These are phyloP conservation scores for Chrysoperla carnea DNA, from an alignment of 1,140 invertebrate species.

Conservation along the genomic window DNA sequence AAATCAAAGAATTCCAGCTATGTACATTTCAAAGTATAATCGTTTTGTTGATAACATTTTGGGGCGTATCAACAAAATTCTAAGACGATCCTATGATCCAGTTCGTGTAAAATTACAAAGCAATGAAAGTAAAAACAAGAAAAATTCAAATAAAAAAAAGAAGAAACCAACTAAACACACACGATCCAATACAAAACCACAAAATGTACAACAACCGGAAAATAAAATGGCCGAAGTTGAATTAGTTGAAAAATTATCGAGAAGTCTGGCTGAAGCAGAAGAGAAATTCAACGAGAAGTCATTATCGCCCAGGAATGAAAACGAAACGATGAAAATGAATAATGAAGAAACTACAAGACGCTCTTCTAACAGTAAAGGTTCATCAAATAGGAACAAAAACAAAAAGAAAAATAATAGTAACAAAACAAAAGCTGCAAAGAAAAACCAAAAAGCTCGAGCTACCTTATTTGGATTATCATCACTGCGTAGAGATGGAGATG, in stretches of 20 bases:
- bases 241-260: conserved; percentile 12
- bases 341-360: conserved; percentile 9
- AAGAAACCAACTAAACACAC: conserved; percentile 10
- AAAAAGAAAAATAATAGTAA: conserved; percentile 24
- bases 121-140: conserved; percentile 28
- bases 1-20: conserved; percentile 33
- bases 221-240: conserved; percentile 7
- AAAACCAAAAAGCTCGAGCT: conserved; percentile 45
- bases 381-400: conserved; percentile 1
- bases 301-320: conserved; percentile 7
- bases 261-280: conserved; percentile 11
- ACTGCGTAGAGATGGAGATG: conserved; percentile 54
- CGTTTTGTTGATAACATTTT: conserved; percentile 65
- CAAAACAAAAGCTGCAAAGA: conserved; percentile 26
- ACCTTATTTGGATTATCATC: conserved; percentile 62
- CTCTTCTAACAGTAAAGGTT: conserved; percentile 4
- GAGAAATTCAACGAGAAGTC: conserved; percentile 1
- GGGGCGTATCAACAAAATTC: conserved; percentile 55
- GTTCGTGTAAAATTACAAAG: conserved; percentile 60
- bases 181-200: conserved; percentile 7
- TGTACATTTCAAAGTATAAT: conserved; percentile 63
- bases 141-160: conserved; percentile 5
- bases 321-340: conserved; percentile 16
- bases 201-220: conserved; percentile 4
- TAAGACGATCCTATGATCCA: conserved; percentile 60